Base-by-base conservation (phyloP, 64 coral and sea anemone genomes). In the Exaiptasia diaphana region DNA sequence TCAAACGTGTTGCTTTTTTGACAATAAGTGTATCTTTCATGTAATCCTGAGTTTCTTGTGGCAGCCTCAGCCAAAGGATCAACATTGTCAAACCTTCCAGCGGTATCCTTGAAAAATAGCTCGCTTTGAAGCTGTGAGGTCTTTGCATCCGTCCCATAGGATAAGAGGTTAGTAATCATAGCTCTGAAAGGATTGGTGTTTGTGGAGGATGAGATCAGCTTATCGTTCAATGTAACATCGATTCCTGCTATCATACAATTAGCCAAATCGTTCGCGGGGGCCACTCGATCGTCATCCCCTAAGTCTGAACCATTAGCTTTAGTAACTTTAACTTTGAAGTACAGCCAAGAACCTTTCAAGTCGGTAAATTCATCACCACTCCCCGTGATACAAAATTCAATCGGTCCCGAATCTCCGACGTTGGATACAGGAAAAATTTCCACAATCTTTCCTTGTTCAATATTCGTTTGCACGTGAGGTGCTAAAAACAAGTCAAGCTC, bases 341-440 rank as follows among this genome's bases (percentile, higher is more conserved):
- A 67, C 62, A 67, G 12, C 62, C 62, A 67, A 4, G 62, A 21
- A 28, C 33, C 22, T 38, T 29, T 67, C 62, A 67, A 31, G 62
- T 67, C 62, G 4, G 35, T 67, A 67, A 67, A 31, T 29, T 67
- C 62, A 31, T 67, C 62, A 15, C 62, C 62, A 67, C 62, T 67
- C 15, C 35, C 62, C 18, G 27, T 21, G 1, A 67, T 26, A 26
- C 17, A 21, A 67, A 67, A 67, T 67, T 67, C 28, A 26, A 67
- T 67, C 15, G 62, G 62, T 15, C 62, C 62, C 14, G 62, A 34
- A 3, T 67, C 62, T 4, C 22, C 27, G 1, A 67, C 17, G 62
- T 67, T 67, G 14, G 62, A 67, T 12, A 67, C 62, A 0, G 62
- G 62, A 67, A 67, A 67, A 38, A 28, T 18, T 67, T 67, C 62